Conservation (phyloP, 2,113 vertebrate species). For the Psammodynastes pulverulentus region DNA sequence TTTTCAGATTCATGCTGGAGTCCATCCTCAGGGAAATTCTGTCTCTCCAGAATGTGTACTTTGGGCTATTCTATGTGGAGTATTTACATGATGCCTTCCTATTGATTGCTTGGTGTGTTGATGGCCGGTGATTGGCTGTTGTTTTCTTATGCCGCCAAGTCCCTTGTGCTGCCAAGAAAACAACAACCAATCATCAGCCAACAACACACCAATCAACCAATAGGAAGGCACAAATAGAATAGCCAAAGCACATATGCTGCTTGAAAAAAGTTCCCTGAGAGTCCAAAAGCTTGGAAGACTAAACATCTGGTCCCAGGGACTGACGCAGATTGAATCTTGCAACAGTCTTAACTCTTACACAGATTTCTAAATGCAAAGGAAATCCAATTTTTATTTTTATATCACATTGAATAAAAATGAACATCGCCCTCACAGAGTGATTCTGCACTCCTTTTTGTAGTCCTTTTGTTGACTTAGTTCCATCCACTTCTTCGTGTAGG, state of each 20-base stretch:
- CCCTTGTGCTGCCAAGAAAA: neutral
- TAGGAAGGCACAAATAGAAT: neutral
- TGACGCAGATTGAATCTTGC: neutral
- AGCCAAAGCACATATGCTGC: neutral
- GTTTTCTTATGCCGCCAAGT: neutral
- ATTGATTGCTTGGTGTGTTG: neutral
- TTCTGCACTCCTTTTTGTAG: neutral
- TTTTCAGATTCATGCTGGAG: neutral
- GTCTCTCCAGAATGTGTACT: neutral
- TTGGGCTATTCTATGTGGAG: neutral
- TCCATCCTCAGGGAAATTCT: neutral
- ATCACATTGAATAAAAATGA: too few species aligned
- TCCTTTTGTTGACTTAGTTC: neutral
- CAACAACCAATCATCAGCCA: neutral
- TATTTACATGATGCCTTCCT: neutral
- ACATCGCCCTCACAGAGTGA: neutral
- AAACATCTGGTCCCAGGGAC: neutral
- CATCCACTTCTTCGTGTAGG: neutral
- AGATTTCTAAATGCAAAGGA: neutral
- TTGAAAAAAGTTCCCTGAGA: neutral
- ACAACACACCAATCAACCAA: neutral
- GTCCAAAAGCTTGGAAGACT: neutral
- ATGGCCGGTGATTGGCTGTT: neutral
- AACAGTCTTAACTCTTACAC: neutral
- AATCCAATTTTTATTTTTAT: neutral